Percentiles rank a stretch among this genome's conserved stretches.
Conservation (phyloP, 2,797 vertebrate species). For the Kryptopterus vitreolus region DNA sequence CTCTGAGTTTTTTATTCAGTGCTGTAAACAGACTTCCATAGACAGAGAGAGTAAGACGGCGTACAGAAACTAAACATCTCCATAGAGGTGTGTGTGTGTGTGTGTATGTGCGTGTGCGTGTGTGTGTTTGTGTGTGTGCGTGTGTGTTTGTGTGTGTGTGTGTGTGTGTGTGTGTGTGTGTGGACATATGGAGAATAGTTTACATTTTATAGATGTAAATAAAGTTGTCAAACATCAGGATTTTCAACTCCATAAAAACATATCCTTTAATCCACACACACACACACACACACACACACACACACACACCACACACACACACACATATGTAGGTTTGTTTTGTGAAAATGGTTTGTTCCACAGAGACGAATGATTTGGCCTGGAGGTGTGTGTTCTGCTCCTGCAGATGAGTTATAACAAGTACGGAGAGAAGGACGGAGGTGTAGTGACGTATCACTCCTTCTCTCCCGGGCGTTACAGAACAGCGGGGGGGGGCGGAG, state of each 20-base stretch:
- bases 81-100: constrained; percentile 49
- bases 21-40: not conserved
- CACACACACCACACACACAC: not conserved
- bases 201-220: not conserved
- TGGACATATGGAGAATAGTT: not conserved
- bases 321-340: not conserved
- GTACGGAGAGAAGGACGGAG: not conserved
- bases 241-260: constrained; percentile 34
- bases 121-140: not conserved
- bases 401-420: constrained; percentile 10
- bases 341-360: constrained; percentile 4
- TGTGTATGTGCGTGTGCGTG: constrained; percentile 66
- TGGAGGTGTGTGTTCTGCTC: constrained; percentile 2
- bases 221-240: not conserved
- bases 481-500: not conserved
- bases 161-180: constrained; percentile 61
- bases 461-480: not conserved
- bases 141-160: constrained; percentile 60
- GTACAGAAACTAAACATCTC: constrained; percentile 47
- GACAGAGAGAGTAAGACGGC: constrained; percentile 27
- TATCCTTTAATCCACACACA: constrained; percentile 3
- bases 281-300: constrained; percentile 11
- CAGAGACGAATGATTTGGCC: not conserved
- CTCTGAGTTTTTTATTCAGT: too few relatives aligned
- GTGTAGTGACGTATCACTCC: too few relatives aligned